Evolutionary conservation across 2,888 invertebrate species (phyloP).

Genomic region (Nezara viridula): DNA sequence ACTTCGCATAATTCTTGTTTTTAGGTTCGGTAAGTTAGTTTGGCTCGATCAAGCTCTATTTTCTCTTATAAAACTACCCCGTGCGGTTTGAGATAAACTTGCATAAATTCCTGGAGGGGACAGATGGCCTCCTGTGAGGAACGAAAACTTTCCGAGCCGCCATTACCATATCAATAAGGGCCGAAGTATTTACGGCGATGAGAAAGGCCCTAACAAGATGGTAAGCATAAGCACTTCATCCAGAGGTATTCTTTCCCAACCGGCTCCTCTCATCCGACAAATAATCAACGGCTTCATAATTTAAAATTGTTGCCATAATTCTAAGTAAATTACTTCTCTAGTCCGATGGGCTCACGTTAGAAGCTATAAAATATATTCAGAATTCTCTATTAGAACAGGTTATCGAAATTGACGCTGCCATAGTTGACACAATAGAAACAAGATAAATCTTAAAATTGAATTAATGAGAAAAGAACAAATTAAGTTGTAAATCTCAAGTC

Average conservation of each 20-base stretch:
- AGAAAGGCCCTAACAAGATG: slow-evolving; percentile 6
- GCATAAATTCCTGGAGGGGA: not conserved
- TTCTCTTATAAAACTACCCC: not conserved
- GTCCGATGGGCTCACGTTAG: not conserved
- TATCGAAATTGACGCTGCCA: not conserved
- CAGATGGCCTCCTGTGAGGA: slow-evolving; percentile 29
- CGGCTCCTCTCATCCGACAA: not conserved
- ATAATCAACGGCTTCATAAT: not conserved
- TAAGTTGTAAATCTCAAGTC: not conserved
- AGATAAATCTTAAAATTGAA: not conserved
- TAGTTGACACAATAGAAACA: not conserved
- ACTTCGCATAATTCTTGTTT: not conserved
- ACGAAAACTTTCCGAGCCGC: slow-evolving; percentile 24
- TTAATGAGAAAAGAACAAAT: not conserved
- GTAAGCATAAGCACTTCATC: slow-evolving; percentile 16
- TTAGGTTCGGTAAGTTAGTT: not conserved
- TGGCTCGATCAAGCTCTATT: not conserved
- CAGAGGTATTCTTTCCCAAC: not conserved
- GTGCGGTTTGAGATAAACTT: not conserved
- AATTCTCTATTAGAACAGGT: not conserved
- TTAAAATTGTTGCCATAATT: not conserved
- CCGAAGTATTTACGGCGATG: slow-evolving; percentile 30
- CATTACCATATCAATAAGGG: slow-evolving; percentile 42
- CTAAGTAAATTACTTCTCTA: not conserved
- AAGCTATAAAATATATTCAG: not conserved